Base-by-base conservation (phyloP, 2,888 invertebrate species). In the Drosophila antonietae region DNA sequence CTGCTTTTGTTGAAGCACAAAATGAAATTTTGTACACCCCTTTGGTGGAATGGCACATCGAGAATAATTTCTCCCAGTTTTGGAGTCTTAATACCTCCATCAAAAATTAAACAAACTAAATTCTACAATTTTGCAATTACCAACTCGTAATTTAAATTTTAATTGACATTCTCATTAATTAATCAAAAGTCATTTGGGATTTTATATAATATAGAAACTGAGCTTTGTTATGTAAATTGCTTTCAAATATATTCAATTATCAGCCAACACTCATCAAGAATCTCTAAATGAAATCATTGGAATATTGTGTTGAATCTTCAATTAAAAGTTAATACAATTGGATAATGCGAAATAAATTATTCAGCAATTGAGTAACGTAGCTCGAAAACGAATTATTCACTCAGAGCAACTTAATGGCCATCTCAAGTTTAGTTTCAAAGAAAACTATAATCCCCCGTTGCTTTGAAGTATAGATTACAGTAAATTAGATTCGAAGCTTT, bases 401-500 rank as follows among this genome's bases (percentile, higher is more conserved):
- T 51, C 18, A 18, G 33, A 7, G 51, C 31, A 18, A 12, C 51
- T 7, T 18, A 33, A 51, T 33, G 6, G 4, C 12, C 28, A 39
- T 55, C 23, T 55, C n/a, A 53, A 55, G 39, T 55, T 41, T 10
- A 43, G 41, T 31, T 35, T 8, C 18, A 41, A 56, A 31, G 28
- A 12, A 41, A 31, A 41, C 41, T 41, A 18, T 14, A 43, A 18
- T 41, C 31, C 41, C 18, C 7, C 31, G 8, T 18, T 31, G 41
- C 41, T 31, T 31, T n/a, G 28, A 14, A 31, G 41, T 14, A 56
- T 31, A 39, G 55, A 56, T 56, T 56, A 43, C 55, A 14, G 41
- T 18, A 14, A 56, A 56, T 56, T 41, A 28, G 31, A 31, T 18
- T 56, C 55, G 31, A 31, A 56, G 28, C 41, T 55, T 28, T 51